A percentile compares a stretch with the other conserved stretches of the same genome.
Conservation (phyloP, 2,797 vertebrate species). For the Jordanella pulchra region DNA sequence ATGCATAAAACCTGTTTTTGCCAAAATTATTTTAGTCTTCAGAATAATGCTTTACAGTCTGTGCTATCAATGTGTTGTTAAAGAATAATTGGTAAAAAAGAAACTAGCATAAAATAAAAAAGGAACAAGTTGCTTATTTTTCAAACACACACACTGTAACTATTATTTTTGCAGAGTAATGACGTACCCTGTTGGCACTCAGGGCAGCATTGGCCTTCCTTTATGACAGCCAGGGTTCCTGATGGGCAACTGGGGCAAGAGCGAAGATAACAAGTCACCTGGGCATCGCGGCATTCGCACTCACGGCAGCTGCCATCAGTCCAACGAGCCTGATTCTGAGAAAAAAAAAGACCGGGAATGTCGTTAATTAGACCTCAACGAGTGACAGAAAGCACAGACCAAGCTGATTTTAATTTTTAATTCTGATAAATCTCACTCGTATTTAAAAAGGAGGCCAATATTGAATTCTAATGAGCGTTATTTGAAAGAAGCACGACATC, state of each 20-base stretch:
- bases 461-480: constrained; percentile 18
- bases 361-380: background rate
- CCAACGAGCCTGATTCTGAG: constrained; percentile 79
- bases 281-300: constrained; percentile 82
- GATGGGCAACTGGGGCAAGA: constrained; percentile 85
- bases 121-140: background rate
- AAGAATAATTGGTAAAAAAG: background rate
- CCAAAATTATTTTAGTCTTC: background rate
- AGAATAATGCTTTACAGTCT: background rate
- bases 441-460: constrained; percentile 9
- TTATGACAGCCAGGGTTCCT: constrained; percentile 72
- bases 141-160: background rate
- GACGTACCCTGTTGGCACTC: constrained; percentile 84
- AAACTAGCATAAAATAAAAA: background rate
- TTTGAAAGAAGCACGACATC: background rate
- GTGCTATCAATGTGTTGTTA: background rate
- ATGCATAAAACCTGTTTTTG: background rate
- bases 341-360: background rate
- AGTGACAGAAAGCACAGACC: background rate
- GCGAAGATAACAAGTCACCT: constrained; percentile 85
- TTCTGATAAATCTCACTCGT: constrained; percentile 3
- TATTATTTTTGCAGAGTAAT: background rate
- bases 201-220: constrained; percentile 83
- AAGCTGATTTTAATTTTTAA: background rate
- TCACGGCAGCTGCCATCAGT: constrained; percentile 79